phyloP scores from a whole-genome alignment of 37 sponge, comb jelly and placozoan species.

The Theonella swinhoei region DNA sequence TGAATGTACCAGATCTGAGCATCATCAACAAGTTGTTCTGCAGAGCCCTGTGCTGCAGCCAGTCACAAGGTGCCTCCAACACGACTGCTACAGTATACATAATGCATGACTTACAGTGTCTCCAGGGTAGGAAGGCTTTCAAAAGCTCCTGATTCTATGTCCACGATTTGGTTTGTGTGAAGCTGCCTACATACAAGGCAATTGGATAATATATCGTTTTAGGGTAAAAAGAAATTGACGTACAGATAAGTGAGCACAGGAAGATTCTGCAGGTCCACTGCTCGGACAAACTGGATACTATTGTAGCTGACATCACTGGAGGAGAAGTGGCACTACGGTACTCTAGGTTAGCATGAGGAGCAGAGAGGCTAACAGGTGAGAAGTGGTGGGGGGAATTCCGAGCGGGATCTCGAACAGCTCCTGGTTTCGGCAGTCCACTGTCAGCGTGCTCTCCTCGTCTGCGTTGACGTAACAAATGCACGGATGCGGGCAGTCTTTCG shows the following conservation, averaged over 20 bases:
- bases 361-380: conserved; percentile 38
- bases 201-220: no score
- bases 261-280: conserved; percentile 22
- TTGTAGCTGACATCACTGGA: conserved; percentile 52
- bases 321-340: neutral
- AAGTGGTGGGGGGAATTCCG: conserved; percentile 24
- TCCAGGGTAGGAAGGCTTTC: conserved; percentile 1
- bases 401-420: conserved; percentile 25
- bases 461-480: conserved; percentile 15
- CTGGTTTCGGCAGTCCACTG: conserved; percentile 28
- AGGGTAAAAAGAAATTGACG: neutral
- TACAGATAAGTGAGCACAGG: conserved; percentile 29
- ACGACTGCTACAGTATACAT: neutral
- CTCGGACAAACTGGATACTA: conserved; percentile 14
- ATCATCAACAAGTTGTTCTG: conserved; percentile 26
- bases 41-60: conserved; percentile 1
- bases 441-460: conserved; percentile 4
- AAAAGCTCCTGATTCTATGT: conserved; percentile 37
- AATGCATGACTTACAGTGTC: conserved; percentile 21
- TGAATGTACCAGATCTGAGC: conserved; percentile 35
- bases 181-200: conserved; percentile 18
- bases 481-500: neutral
- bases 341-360: neutral
- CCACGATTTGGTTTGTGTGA: conserved; percentile 29
- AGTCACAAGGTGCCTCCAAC: neutral